These are phyloP conservation scores for Ophonus ardosiacus DNA, from an alignment of 2,888 invertebrate species.

Conservation along the genomic window DNA sequence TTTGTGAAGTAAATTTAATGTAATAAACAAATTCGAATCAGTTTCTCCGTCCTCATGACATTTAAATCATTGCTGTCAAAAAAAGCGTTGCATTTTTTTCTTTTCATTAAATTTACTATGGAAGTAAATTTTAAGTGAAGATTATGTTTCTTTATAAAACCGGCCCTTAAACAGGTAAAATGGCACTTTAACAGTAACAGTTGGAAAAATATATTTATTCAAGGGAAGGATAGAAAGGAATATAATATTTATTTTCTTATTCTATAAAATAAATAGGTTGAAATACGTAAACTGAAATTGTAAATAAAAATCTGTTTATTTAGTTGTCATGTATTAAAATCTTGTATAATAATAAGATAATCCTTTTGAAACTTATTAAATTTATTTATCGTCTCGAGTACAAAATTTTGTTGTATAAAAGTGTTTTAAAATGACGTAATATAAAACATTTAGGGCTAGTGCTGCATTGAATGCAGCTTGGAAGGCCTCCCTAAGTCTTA, in stretches of 20 bases:
- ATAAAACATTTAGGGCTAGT: slow-evolving; percentile 73
- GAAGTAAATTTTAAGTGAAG: too few relatives aligned
- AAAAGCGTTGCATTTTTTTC: too few relatives aligned
- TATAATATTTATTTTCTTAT: not conserved
- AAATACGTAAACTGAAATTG: slow-evolving; percentile 15
- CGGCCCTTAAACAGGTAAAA: too few relatives aligned
- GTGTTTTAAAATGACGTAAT: slow-evolving; percentile 71
- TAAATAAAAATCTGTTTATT: slow-evolving; percentile 46
- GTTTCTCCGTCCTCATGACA: too few relatives aligned
- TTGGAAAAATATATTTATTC: too few relatives aligned
- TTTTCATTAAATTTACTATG: too few relatives aligned
- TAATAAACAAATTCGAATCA: too few relatives aligned
- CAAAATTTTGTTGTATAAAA: slow-evolving; percentile 70
- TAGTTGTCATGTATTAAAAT: slow-evolving; percentile 28
- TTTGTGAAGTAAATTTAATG: too few relatives aligned
- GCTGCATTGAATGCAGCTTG: slow-evolving; percentile 73
- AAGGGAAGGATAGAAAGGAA: too few relatives aligned
- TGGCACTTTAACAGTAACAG: too few relatives aligned
- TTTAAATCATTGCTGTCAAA: too few relatives aligned
- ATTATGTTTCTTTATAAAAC: too few relatives aligned
- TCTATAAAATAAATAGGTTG: not conserved
- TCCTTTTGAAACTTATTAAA: slow-evolving; percentile 50
- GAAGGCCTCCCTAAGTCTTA: slow-evolving; percentile 74
- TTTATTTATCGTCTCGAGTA: slow-evolving; percentile 62
- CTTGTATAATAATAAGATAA: slow-evolving; percentile 39